phyloP scores from a whole-genome alignment of 2,888 invertebrate genomes.

The Drosophila subsilvestris region DNA sequence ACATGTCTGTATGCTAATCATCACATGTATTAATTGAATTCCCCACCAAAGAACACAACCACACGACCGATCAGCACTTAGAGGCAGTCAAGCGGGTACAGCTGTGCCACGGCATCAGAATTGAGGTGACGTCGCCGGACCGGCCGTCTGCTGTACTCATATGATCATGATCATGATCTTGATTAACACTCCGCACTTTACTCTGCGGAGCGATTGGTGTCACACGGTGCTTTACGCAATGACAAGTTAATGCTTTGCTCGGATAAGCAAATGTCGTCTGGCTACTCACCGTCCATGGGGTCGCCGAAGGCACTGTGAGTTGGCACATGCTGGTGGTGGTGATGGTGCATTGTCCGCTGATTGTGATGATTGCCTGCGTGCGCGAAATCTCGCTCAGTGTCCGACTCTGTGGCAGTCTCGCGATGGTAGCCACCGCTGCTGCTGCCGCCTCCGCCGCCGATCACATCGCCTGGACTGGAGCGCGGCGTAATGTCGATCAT shows the following conservation, averaged over 20 bases:
- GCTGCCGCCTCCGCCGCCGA: conserved; percentile 44
- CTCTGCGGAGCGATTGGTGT: neutral
- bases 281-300: conserved; percentile 76
- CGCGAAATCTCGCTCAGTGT: conserved; percentile 78
- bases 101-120: conserved; percentile 38
- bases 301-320: conserved; percentile 84
- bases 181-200: conserved; percentile 26
- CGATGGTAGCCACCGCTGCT: conserved; percentile 64
- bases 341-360: conserved; percentile 64
- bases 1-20: conserved; percentile 39
- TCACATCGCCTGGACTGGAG: conserved; percentile 82
- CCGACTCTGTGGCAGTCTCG: conserved; percentile 75
- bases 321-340: conserved; percentile 81
- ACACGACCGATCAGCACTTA: neutral
- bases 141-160: neutral
- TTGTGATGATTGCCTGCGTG: conserved; percentile 49
- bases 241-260: conserved; percentile 1
- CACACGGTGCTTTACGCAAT: conserved; percentile 34
- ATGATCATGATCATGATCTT: conserved; percentile 45
- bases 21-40: conserved; percentile 35
- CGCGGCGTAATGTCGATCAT: conserved; percentile 88
- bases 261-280: neutral
- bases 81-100: conserved; percentile 29
- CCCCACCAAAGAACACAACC: neutral
- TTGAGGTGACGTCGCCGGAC: conserved; percentile 29